These are phyloP conservation scores for Aldabrachelys gigantea DNA, from an alignment of 2,113 vertebrate species.

Conservation along the genomic window DNA sequence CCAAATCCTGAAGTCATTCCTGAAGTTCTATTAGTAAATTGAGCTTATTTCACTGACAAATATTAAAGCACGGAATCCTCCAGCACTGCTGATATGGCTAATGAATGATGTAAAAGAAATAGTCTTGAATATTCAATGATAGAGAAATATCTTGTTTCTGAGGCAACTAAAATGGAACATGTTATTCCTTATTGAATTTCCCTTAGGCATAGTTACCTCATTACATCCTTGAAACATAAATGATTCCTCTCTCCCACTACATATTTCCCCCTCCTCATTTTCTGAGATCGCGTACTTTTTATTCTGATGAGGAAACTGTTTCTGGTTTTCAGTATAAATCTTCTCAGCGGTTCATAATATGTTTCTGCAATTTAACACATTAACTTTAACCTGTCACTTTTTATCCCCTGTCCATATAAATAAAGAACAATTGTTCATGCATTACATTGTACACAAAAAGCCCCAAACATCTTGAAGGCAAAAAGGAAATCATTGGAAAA, in stretches of 20 bases:
- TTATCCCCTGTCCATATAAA: background rate
- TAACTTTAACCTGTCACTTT: slow-evolving; percentile 56
- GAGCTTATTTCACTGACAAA: fast-evolving
- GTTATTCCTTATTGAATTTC: slow-evolving; percentile 21
- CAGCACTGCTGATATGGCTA: background rate
- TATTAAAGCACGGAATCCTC: background rate
- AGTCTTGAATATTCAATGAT: slow-evolving; percentile 44
- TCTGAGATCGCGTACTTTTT: background rate
- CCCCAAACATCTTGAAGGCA: background rate
- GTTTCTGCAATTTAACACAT: slow-evolving; percentile 51
- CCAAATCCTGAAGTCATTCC: background rate
- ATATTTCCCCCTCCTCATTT: background rate
- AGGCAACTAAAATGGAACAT: slow-evolving; percentile 51
- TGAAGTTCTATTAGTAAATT: background rate
- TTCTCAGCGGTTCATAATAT: background rate
- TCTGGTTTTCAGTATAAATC: slow-evolving; percentile 32
- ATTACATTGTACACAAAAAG: slow-evolving; percentile 32
- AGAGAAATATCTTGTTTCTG: slow-evolving; percentile 47
- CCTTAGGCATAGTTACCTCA: slow-evolving; percentile 31
- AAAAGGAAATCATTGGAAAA: slow-evolving; percentile 29
- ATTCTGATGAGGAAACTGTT: slow-evolving; percentile 13
- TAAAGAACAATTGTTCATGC: slow-evolving; percentile 9
- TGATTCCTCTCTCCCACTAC: background rate
- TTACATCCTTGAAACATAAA: slow-evolving; percentile 37
- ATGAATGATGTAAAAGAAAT: slow-evolving; percentile 9